A percentile compares a stretch with the other conserved stretches of the same genome.
Conservation (phyloP, 2,797 vertebrate species). For the Cryptoprocta ferox region DNA sequence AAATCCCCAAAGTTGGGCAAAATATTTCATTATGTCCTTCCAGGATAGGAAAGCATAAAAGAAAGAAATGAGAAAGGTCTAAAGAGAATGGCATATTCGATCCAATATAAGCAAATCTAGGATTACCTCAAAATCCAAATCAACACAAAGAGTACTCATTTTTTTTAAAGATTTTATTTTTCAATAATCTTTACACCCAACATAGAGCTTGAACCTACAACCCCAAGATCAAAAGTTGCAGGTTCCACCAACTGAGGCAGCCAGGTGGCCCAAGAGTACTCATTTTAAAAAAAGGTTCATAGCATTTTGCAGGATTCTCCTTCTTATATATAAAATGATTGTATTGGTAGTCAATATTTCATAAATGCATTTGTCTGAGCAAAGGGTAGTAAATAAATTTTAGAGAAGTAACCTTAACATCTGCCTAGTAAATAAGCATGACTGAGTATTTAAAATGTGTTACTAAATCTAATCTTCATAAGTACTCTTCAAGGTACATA, state of each 20-base stretch:
- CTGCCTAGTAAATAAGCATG: background rate
- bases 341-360: background rate
- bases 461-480: constrained; percentile 14
- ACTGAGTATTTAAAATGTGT: background rate
- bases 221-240: too few species aligned
- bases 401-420: constrained; percentile 1
- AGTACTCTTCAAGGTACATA: background rate
- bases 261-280: background rate
- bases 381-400: constrained; percentile 2
- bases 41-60: background rate
- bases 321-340: constrained; percentile 20
- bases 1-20: background rate
- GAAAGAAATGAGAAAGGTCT: background rate
- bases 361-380: constrained; percentile 33
- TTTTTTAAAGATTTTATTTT: too few species aligned
- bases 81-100: background rate
- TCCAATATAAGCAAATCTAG: constrained; percentile 30
- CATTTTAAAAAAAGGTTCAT: background rate
- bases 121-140: constrained; percentile 39
- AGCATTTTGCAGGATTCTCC: background rate
- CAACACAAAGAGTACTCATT: background rate
- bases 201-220: too few species aligned
- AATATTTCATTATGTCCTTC: constrained; percentile 49
- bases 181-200: too few species aligned
- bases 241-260: too few species aligned